phyloP scores from a whole-genome alignment of 1,140 invertebrate genomes.

The Ceratina calcarata region DNA sequence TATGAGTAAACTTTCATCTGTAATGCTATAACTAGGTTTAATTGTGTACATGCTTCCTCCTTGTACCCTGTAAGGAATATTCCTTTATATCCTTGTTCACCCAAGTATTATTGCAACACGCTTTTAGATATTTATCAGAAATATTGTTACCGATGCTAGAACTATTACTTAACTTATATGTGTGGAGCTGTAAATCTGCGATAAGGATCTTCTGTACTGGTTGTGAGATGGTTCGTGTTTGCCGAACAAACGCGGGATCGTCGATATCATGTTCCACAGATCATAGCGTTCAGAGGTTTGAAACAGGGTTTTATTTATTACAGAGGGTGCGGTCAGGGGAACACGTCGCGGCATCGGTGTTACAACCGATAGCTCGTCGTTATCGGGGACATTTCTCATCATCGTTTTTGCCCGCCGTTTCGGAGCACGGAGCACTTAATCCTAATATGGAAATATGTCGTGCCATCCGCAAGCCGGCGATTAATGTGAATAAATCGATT shows the following conservation, averaged over 20 bases:
- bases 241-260: background rate
- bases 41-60: background rate
- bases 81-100: too few species aligned
- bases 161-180: too few species aligned
- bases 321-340: background rate
- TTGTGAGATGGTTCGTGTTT: background rate
- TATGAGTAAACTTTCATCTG: conserved; percentile 14
- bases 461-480: conserved; percentile 42
- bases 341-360: conserved; percentile 6
- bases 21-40: background rate
- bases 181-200: too few species aligned
- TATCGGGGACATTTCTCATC: conserved; percentile 29
- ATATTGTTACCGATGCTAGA: too few species aligned
- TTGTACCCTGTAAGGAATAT: too few species aligned
- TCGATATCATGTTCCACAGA: background rate
- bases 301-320: conserved; percentile 20
- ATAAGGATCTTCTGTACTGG: too few species aligned
- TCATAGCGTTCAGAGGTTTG: background rate
- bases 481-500: conserved; percentile 60
- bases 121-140: too few species aligned
- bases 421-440: conserved; percentile 28
- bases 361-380: conserved; percentile 19
- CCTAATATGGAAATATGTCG: conserved; percentile 51
- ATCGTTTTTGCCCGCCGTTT: conserved; percentile 18
- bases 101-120: too few species aligned